A percentile compares a stretch with the other conserved stretches of the same genome.
phyloP scores from a whole-genome alignment of 2,113 vertebrate species.

The Regulus satrapa region DNA sequence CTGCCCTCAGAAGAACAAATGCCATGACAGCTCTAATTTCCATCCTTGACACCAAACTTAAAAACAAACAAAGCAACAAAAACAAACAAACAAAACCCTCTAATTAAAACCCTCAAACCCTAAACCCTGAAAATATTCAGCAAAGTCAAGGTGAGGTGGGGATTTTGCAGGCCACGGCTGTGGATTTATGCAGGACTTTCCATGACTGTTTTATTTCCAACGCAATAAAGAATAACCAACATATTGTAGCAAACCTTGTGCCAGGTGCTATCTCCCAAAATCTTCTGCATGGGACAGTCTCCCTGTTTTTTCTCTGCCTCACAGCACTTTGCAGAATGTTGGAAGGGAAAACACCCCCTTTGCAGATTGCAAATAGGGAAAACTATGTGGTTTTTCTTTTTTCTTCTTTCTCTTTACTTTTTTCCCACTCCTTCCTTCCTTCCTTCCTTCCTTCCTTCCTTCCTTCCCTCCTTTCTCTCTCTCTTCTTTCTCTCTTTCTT shows the following conservation, averaged over 20 bases:
- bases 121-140: constrained; percentile 8
- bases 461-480: neutral
- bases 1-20: neutral
- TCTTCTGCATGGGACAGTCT: constrained; percentile 47
- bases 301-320: constrained; percentile 29
- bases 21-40: neutral
- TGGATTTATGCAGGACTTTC: constrained; percentile 54
- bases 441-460: neutral
- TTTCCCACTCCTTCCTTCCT: neutral
- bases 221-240: constrained; percentile 59
- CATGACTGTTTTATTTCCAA: constrained; percentile 65
- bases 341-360: neutral
- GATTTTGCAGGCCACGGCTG: constrained; percentile 30
- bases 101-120: neutral
- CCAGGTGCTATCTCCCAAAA: constrained; percentile 54
- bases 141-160: constrained; percentile 9
- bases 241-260: constrained; percentile 47
- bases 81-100: too few species aligned
- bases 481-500: accelerated
- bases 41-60: neutral
- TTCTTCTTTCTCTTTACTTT: neutral
- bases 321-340: constrained; percentile 43
- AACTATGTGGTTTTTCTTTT: accelerated
- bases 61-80: neutral
- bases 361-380: neutral